These are phyloP conservation scores for Oreochromis niloticus DNA, from an alignment of 2,113 vertebrate species.

Conservation along the genomic window DNA sequence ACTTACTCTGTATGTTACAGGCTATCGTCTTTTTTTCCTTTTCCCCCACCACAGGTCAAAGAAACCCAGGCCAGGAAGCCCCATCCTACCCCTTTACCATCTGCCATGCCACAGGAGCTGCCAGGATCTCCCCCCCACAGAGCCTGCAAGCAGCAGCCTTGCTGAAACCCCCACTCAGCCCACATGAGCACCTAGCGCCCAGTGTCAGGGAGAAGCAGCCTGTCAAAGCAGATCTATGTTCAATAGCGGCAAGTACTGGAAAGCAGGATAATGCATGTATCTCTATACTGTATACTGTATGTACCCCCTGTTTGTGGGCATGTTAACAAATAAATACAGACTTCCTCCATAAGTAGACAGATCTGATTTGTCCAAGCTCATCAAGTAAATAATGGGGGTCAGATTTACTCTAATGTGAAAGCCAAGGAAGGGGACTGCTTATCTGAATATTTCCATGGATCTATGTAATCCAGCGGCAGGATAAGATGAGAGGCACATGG, in stretches of 20 bases:
- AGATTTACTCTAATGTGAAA: conserved; percentile 17
- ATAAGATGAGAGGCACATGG: conserved; percentile 51
- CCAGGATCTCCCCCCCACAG: conserved; percentile 47
- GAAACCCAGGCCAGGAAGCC: conserved; percentile 50
- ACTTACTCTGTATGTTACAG: not conserved
- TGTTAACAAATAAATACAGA: not conserved
- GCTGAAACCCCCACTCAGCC: conserved; percentile 3
- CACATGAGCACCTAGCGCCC: conserved; percentile 22
- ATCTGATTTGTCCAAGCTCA: not conserved
- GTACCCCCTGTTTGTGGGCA: not conserved
- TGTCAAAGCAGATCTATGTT: conserved; percentile 23
- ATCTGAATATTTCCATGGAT: conserved; percentile 38
- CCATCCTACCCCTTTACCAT: conserved; percentile 60
- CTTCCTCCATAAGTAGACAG: not conserved
- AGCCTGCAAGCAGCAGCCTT: conserved; percentile 9
- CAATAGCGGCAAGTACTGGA: not conserved
- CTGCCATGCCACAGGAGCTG: conserved; percentile 67
- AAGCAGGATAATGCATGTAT: not conserved
- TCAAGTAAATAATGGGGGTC: not conserved
- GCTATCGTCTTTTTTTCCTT: not conserved
- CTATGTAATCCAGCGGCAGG: conserved; percentile 49
- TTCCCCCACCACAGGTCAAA: conserved; percentile 48
- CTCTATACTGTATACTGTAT: not conserved
- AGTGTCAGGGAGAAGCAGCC: conserved; percentile 23
- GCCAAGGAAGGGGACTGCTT: conserved; percentile 43